Base-by-base conservation (phyloP, 2,888 invertebrate genomes). In the Melikaiella ostensackeni region DNA sequence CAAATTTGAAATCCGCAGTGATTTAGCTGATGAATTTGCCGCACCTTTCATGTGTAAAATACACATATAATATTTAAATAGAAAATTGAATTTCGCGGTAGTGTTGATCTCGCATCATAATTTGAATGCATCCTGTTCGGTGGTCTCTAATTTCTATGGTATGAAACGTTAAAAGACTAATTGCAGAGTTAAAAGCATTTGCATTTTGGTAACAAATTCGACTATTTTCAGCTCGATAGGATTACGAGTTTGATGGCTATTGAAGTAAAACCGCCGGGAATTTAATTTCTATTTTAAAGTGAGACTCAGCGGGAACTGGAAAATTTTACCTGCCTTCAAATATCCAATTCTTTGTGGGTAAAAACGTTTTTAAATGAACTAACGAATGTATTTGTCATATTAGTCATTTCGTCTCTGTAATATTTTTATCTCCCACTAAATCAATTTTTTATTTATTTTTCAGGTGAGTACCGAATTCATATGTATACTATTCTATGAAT, bases 391-490 rank as follows among this genome's bases (percentile, higher is more conserved):
- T 59, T 55, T 59, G 27, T 7, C 13, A 5, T 16, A 59, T 59
- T 27, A 27, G 11, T 59, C 13, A 59, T 59, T 27, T 5, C 7
- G 16, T 0, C 13, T 59, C 27, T 6, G 27, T 59, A 59, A 59
- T 57, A 59, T 27, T 27, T 57, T 24, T 50, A 33, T 78, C 35
- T 35, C 42, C 62, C 16, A 19, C 46, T 66, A 55, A 75, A 75
- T 46, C 70, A 42, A 16, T 50, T 0, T 50, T 70, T 50, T 50
- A 16, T 70, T n/a, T 70, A 82, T 63, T 84, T 83, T 87, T 64
- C 82, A 84, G 86, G 84, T 87, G 80, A 87, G 87, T 87, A 83
- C 35, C 63, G 5, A 50, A 70, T 30, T 6, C 30, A 13, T 55
- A n/a, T 50, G 55, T 59, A 19, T 46, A 19, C 9, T n/a, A 27